A percentile compares a stretch with the other conserved stretches of the same genome.
Evolutionary conservation across 2,797 vertebrate genomes (phyloP).

Genomic region (Argyrosomus regius): DNA sequence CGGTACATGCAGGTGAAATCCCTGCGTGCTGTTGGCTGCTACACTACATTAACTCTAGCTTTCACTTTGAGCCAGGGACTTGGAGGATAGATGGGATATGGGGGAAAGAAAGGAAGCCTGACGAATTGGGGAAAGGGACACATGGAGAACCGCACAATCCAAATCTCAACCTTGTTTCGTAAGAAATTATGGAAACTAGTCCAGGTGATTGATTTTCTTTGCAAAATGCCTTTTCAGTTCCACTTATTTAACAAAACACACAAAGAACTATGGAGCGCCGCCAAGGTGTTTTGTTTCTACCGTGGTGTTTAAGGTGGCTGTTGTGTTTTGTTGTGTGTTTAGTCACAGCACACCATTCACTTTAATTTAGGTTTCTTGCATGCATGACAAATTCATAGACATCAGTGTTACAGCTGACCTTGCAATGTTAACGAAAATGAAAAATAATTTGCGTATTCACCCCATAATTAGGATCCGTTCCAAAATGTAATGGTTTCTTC

Average conservation of each 20-base stretch:
- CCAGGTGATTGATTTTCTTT: constrained; percentile 24
- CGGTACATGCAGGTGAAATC: constrained; percentile 72
- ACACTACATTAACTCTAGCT: constrained; percentile 75
- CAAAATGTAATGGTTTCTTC: too few species aligned
- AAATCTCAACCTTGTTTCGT: constrained; percentile 35
- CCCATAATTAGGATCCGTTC: too few species aligned
- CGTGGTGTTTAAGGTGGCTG: too few species aligned
- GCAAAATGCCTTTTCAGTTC: constrained; percentile 37
- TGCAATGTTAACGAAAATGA: too few species aligned
- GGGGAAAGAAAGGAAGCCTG: constrained; percentile 25
- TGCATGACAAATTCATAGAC: too few species aligned
- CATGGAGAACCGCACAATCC: constrained; percentile 10
- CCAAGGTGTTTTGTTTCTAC: too few species aligned
- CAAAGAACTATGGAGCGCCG: neutral
- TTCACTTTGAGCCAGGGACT: constrained; percentile 61
- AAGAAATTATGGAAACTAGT: constrained; percentile 36
- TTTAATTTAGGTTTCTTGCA: too few species aligned
- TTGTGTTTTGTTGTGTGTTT: too few species aligned
- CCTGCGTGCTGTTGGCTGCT: constrained; percentile 64
- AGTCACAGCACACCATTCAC: too few species aligned
- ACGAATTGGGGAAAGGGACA: constrained; percentile 31
- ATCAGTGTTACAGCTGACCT: too few species aligned
- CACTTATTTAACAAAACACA: constrained; percentile 11
- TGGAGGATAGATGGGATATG: constrained; percentile 48
- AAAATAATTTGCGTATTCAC: too few species aligned